These are phyloP conservation scores for Microctonus hyperodae DNA, from an alignment of 2,888 invertebrate species.

Conservation along the genomic window DNA sequence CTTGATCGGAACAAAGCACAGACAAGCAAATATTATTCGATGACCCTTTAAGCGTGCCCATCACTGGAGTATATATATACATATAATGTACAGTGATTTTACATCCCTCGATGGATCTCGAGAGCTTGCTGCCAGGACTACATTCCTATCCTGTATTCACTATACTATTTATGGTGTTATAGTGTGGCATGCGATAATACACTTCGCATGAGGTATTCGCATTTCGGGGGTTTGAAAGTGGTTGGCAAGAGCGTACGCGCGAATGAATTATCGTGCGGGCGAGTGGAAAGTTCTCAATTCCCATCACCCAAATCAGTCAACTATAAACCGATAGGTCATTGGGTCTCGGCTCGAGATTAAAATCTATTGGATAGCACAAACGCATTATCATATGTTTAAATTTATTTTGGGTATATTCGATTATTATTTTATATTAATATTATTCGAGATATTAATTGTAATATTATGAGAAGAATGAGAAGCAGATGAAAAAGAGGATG, in stretches of 20 bases:
- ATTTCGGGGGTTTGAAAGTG: slow-evolving; percentile 19
- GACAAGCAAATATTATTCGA: slow-evolving; percentile 6
- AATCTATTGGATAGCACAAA: slow-evolving; percentile 34
- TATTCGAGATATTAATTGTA: not conserved
- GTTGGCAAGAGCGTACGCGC: slow-evolving; percentile 36
- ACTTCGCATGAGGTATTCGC: slow-evolving; percentile 11
- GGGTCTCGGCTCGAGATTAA: slow-evolving; percentile 30
- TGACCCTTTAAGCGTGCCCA: not conserved
- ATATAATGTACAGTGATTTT: not conserved
- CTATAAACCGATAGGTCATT: slow-evolving; percentile 59
- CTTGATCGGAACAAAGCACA: not conserved
- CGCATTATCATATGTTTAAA: too few species aligned
- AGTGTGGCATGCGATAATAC: slow-evolving; percentile 17
- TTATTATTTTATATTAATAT: not conserved
- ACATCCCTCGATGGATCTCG: not conserved
- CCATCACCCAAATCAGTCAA: slow-evolving; percentile 58
- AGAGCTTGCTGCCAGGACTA: not conserved
- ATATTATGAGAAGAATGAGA: too few species aligned
- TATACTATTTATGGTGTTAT: not conserved
- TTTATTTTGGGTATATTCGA: too few species aligned
- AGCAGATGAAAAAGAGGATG: not conserved
- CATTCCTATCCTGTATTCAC: not conserved
- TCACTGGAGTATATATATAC: not conserved
- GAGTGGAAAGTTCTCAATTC: slow-evolving; percentile 59
- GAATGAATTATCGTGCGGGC: slow-evolving; percentile 56